These are phyloP conservation scores for Drosophila funebris DNA, from an alignment of 1,140 invertebrate species.

Conservation along the genomic window DNA sequence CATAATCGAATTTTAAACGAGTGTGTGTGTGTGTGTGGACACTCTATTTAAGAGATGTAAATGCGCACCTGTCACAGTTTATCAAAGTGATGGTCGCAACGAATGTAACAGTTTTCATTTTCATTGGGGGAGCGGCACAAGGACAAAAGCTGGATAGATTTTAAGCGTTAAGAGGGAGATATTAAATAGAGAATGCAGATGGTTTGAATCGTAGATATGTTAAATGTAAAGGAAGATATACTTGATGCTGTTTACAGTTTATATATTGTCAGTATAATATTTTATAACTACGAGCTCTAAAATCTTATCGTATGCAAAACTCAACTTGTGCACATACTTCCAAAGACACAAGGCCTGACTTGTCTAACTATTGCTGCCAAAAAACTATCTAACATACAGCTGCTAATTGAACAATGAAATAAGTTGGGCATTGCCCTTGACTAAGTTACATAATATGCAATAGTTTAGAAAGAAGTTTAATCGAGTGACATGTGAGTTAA, in stretches of 20 bases:
- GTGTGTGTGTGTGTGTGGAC: constrained; percentile 26
- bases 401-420: neutral
- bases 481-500: constrained; percentile 2
- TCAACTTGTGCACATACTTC: too few species aligned
- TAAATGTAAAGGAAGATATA: too few species aligned
- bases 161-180: too few species aligned
- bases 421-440: neutral
- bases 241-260: too few species aligned
- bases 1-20: constrained; percentile 72
- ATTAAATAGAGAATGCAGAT: too few species aligned
- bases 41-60: constrained; percentile 58
- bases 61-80: constrained; percentile 42
- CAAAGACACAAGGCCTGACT: neutral
- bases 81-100: constrained; percentile 26
- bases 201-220: too few species aligned
- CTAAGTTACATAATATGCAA: neutral
- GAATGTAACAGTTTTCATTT: constrained; percentile 3
- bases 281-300: too few species aligned
- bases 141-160: too few species aligned
- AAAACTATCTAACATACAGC: too few species aligned
- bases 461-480: neutral
- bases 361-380: neutral
- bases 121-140: neutral
- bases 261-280: too few species aligned
- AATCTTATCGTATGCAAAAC: too few species aligned